These are phyloP conservation scores for Uropetala carovei DNA, from an alignment of 2,888 invertebrate genomes.

Conservation along the genomic window DNA sequence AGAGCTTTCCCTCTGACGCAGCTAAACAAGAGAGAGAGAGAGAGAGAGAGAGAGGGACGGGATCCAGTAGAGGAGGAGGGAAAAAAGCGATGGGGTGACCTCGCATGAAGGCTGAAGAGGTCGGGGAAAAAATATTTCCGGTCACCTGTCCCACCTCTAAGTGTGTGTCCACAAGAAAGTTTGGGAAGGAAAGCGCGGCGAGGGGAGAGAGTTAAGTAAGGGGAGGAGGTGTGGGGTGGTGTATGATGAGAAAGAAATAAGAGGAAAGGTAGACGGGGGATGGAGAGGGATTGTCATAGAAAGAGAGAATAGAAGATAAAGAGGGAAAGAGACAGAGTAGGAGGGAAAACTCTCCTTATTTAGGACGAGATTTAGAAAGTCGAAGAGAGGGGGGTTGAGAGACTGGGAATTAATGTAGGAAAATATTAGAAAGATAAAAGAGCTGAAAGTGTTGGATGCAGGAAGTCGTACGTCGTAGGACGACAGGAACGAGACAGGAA, in stretches of 20 bases:
- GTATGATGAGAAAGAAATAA: neutral
- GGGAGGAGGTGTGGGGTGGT: neutral
- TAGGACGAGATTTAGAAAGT: neutral
- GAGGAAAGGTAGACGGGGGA: neutral
- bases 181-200: neutral
- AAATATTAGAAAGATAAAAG: no score
- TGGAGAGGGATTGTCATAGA: neutral
- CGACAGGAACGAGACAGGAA: no score
- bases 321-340: neutral
- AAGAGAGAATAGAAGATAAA: neutral
- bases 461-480: no score
- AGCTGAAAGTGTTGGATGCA: no score
- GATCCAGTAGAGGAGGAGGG: no score
- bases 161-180: slow-evolving; percentile 26
- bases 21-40: no score
- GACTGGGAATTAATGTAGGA: no score
- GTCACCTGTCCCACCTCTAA: slow-evolving; percentile 59
- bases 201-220: neutral
- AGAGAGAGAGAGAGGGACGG: no score
- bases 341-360: neutral
- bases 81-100: neutral
- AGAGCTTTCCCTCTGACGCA: no score
- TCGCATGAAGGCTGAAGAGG: slow-evolving; percentile 18
- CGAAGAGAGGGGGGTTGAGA: no score
- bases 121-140: slow-evolving; percentile 48